A percentile compares a stretch with the other conserved stretches of the same genome.
phyloP scores from a whole-genome alignment of 2,888 invertebrate species.

The Drosophila mercatorum region DNA sequence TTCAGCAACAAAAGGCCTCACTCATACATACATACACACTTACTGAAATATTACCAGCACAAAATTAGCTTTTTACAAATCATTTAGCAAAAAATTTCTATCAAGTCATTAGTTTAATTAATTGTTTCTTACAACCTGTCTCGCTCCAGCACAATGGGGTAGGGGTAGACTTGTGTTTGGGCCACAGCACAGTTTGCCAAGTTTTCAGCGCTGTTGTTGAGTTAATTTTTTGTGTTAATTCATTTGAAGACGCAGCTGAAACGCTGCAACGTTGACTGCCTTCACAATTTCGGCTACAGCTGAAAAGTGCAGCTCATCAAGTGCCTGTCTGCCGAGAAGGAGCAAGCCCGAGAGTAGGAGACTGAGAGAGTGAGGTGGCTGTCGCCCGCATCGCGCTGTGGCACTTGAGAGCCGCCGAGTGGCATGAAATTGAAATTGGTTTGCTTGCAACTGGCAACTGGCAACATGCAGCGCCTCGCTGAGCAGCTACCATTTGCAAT shows the following conservation, averaged over 20 bases:
- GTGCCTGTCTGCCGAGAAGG: constrained; percentile 9
- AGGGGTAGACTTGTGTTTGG: not conserved
- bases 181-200: not conserved
- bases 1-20: no score
- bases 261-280: constrained; percentile 29
- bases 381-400: constrained; percentile 25
- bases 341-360: no score
- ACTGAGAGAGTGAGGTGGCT: constrained; percentile 5
- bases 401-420: constrained; percentile 52
- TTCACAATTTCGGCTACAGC: constrained; percentile 50
- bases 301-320: constrained; percentile 63
- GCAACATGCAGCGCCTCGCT: constrained; percentile 20
- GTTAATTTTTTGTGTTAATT: constrained; percentile 64
- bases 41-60: not conserved
- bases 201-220: constrained; percentile 37
- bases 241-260: constrained; percentile 43
- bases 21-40: not conserved
- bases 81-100: constrained; percentile 50
- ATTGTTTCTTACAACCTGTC: constrained; percentile 57
- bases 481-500: constrained; percentile 41
- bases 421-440: constrained; percentile 61
- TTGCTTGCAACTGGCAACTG: constrained; percentile 16
- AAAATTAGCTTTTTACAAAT: constrained; percentile 37
- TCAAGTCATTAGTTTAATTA: constrained; percentile 75
- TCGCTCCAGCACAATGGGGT: not conserved